phyloP scores from a whole-genome alignment of 2,888 invertebrate species.

The Sminthurinus aureus region DNA sequence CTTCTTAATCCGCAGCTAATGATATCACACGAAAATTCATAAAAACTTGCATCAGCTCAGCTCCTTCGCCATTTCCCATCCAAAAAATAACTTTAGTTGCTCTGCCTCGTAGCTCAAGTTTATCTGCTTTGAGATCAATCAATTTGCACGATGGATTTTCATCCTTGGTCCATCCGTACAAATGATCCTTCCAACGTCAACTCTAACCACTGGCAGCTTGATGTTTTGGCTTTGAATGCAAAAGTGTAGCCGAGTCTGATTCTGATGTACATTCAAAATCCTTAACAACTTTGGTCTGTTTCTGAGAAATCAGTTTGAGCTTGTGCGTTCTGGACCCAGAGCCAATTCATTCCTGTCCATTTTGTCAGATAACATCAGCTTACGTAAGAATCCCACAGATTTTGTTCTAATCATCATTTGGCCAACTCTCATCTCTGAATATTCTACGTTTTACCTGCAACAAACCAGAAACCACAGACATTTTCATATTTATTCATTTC shows the following conservation, averaged over 20 bases:
- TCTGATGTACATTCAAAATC: background rate
- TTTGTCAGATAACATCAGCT: background rate
- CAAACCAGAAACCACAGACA: too few species aligned
- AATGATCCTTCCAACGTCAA: background rate
- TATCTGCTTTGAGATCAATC: too few species aligned
- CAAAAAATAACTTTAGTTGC: constrained; percentile 16
- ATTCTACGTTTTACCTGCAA: too few species aligned
- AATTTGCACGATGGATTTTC: background rate
- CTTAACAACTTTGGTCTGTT: background rate
- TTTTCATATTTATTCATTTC: too few species aligned
- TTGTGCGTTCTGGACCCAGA: background rate
- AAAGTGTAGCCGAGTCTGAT: too few species aligned
- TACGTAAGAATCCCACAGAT: too few species aligned
- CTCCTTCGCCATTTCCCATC: constrained; percentile 2
- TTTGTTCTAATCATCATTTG: too few species aligned
- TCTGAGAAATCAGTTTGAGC: too few species aligned
- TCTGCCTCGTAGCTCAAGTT: background rate
- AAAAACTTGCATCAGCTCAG: background rate
- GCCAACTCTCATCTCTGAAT: too few species aligned
- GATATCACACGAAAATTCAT: too few species aligned
- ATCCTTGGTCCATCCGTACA: background rate
- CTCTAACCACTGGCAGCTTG: too few species aligned
- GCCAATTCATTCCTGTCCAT: background rate
- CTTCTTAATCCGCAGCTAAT: background rate
- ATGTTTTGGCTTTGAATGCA: background rate